Evolutionary conservation across 2,797 vertebrate genomes (phyloP).

Genomic region (Propithecus perrieri): DNA sequence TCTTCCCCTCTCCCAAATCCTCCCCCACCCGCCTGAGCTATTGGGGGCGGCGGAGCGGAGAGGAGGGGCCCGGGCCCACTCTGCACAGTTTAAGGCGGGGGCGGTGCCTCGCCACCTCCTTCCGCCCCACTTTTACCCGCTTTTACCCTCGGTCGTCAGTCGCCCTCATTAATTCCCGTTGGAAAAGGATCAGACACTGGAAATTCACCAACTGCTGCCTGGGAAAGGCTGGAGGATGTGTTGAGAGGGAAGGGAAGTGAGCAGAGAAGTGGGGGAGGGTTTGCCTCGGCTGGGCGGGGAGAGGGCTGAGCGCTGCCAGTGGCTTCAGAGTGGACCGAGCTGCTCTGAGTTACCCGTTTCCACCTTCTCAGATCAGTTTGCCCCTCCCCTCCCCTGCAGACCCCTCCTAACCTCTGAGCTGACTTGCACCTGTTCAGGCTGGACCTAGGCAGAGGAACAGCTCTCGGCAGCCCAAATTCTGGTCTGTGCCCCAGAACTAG

Average conservation of each 20-base stretch:
- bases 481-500: background rate
- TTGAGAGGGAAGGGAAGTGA: background rate
- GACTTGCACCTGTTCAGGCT: background rate
- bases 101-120: background rate
- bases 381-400: no score
- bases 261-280: background rate
- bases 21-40: accelerated
- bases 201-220: background rate
- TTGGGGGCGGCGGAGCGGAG: accelerated
- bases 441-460: background rate
- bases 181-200: background rate
- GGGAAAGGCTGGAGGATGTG: background rate
- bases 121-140: background rate
- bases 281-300: background rate
- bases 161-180: background rate
- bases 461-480: background rate
- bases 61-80: background rate
- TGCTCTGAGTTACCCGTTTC: background rate
- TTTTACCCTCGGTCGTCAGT: background rate
- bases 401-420: background rate
- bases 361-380: background rate
- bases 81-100: background rate
- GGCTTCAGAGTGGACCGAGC: background rate
- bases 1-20: background rate
- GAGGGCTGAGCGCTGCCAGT: background rate